These are phyloP conservation scores for Lepas anatifera DNA, from an alignment of 2,888 invertebrate genomes.

Conservation along the genomic window DNA sequence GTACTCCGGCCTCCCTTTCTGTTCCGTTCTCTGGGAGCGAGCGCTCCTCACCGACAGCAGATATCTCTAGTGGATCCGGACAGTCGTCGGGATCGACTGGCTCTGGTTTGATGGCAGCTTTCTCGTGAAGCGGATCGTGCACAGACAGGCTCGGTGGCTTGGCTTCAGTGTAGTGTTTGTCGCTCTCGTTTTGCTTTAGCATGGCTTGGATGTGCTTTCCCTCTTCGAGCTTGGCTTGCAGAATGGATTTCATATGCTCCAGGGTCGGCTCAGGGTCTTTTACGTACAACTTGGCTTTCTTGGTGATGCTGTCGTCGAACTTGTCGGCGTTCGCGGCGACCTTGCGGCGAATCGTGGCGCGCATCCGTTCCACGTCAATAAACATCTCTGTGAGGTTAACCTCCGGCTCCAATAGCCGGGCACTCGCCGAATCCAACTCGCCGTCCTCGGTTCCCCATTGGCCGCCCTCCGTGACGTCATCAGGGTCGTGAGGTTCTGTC, in stretches of 20 bases:
- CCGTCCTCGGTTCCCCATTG: background rate
- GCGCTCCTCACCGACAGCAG: too few relatives aligned
- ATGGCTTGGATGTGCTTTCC: background rate
- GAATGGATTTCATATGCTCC: background rate
- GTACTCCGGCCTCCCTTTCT: background rate
- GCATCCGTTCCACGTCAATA: background rate
- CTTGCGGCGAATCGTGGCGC: background rate
- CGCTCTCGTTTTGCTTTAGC: background rate
- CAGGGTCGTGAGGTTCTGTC: conserved; percentile 18
- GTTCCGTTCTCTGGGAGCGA: too few relatives aligned
- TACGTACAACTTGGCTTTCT: background rate
- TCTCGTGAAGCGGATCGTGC: too few relatives aligned
- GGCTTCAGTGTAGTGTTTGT: background rate
- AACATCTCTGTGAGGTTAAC: conserved; percentile 7
- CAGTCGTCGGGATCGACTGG: background rate
- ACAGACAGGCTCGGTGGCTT: background rate
- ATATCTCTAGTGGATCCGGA: too few relatives aligned
- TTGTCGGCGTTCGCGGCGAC: background rate
- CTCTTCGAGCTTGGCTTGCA: conserved; percentile 3
- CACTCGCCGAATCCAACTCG: background rate
- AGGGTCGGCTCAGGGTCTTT: background rate
- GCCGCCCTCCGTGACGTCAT: background rate
- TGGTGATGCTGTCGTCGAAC: background rate
- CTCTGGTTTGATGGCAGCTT: background rate
- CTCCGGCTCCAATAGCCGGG: background rate